Conservation (phyloP, 2,113 vertebrate species). For the Catharus minimus region DNA sequence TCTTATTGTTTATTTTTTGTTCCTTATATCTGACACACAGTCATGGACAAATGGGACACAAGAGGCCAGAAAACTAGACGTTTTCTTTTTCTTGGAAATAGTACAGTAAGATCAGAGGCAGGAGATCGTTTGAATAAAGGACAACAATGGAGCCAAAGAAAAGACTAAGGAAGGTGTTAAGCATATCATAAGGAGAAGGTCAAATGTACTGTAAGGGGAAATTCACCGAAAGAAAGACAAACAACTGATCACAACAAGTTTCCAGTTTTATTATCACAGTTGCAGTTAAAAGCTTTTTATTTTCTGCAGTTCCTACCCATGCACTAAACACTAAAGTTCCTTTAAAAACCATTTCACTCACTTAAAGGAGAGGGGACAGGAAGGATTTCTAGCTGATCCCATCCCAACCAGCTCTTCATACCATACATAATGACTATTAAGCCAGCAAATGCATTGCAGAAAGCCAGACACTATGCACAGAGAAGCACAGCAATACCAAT, state of each 20-base stretch:
- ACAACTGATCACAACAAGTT: neutral
- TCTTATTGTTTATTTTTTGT: neutral
- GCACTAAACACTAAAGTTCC: neutral
- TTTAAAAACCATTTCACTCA: neutral
- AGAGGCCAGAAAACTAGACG: neutral
- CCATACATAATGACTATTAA: neutral
- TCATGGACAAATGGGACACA: neutral
- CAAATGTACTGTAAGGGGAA: neutral
- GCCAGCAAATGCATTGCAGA: neutral
- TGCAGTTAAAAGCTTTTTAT: neutral
- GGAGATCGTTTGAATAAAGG: neutral
- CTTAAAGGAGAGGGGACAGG: neutral
- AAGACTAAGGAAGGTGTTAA: neutral
- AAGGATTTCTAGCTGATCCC: neutral
- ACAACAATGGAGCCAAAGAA: neutral
- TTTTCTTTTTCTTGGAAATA: slow-evolving; percentile 26
- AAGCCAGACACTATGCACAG: neutral
- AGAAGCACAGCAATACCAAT: neutral
- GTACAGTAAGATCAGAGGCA: neutral
- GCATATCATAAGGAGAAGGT: neutral
- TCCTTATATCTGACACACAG: neutral
- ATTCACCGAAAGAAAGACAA: neutral
- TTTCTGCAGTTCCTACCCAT: neutral
- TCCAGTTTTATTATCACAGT: slow-evolving; percentile 32
- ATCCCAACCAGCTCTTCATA: neutral